These are phyloP conservation scores for Epizoanthus ramosus DNA, from an alignment of 92 coral and sea anemone species.

Conservation along the genomic window DNA sequence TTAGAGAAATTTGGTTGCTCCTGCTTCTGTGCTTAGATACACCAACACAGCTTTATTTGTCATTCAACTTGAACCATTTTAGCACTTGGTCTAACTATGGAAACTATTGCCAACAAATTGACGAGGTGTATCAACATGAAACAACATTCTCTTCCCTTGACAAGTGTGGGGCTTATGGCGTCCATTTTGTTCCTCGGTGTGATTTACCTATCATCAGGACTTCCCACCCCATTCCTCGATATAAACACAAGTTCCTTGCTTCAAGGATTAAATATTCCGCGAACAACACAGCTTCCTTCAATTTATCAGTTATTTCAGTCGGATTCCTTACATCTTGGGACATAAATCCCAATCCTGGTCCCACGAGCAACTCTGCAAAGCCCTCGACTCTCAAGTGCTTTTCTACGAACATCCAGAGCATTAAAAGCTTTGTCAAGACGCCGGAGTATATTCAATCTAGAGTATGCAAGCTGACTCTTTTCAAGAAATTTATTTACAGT, in stretches of 20 bases:
- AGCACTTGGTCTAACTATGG: slow-evolving; percentile 9
- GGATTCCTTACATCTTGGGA: slow-evolving; percentile 36
- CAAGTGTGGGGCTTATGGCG: slow-evolving; percentile 36
- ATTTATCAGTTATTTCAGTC: slow-evolving; percentile 35
- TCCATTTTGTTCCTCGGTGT: slow-evolving; percentile 37
- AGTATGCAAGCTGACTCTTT: slow-evolving; percentile 29
- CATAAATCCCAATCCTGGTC: slow-evolving; percentile 43
- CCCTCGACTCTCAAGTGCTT: slow-evolving; percentile 43
- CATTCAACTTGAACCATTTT: slow-evolving; percentile 15
- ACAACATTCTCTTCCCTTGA: slow-evolving; percentile 16
- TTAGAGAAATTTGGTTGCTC: too few species aligned
- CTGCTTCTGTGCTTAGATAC: too few species aligned
- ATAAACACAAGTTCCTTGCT: slow-evolving; percentile 39
- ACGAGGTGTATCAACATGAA: slow-evolving; percentile 21
- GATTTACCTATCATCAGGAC: slow-evolving; percentile 31
- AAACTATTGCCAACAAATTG: slow-evolving; percentile 8
- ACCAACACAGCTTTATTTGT: slow-evolving; percentile 20
- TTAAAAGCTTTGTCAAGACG: slow-evolving; percentile 42
- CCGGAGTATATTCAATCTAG: slow-evolving; percentile 23
- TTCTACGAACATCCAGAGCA: slow-evolving; percentile 25
- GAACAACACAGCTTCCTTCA: slow-evolving; percentile 42
- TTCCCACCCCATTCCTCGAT: slow-evolving; percentile 28
- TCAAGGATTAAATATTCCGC: slow-evolving; percentile 38
- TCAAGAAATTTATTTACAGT: slow-evolving; percentile 13
- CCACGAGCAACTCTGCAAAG: slow-evolving; percentile 31